These are phyloP conservation scores for Tupiocoris notatus DNA, from an alignment of 2,888 invertebrate species.

Conservation along the genomic window DNA sequence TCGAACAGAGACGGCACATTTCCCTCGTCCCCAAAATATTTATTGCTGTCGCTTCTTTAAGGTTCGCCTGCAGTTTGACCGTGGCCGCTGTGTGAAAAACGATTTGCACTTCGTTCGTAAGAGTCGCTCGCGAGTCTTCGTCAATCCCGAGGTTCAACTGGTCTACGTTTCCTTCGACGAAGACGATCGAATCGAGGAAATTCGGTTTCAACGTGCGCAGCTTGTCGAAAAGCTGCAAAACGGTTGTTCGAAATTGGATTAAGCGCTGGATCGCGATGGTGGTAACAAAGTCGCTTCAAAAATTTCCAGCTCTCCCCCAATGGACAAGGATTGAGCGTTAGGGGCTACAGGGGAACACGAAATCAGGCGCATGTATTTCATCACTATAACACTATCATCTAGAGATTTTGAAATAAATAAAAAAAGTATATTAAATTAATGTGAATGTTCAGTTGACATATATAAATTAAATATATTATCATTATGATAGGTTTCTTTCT, in stretches of 20 bases:
- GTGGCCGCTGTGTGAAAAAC: constrained; percentile 44
- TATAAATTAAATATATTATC: no score
- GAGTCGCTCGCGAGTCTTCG: background rate
- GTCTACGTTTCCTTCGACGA: constrained; percentile 34
- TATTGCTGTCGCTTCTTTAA: constrained; percentile 26
- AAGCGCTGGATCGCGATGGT: no score
- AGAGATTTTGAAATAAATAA: no score
- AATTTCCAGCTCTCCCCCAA: no score
- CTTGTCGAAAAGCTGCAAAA: constrained; percentile 40
- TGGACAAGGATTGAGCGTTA: no score
- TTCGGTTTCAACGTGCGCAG: constrained; percentile 24
- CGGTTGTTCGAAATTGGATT: background rate
- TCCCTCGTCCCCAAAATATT: constrained; percentile 41
- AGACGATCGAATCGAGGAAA: constrained; percentile 23
- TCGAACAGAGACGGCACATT: constrained; percentile 34
- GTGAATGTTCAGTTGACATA: no score
- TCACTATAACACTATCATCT: no score
- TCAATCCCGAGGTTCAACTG: constrained; percentile 29
- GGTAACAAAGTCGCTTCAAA: no score
- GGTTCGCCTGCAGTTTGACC: constrained; percentile 35
- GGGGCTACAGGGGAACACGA: no score
- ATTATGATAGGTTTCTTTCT: no score
- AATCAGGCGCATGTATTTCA: no score
- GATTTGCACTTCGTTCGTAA: constrained; percentile 30
- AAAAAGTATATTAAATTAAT: no score